Percentiles rank a stretch among this genome's conserved stretches.
Evolutionary conservation across 2,888 invertebrate species (phyloP).

Genomic region (Graphium colonna): DNA sequence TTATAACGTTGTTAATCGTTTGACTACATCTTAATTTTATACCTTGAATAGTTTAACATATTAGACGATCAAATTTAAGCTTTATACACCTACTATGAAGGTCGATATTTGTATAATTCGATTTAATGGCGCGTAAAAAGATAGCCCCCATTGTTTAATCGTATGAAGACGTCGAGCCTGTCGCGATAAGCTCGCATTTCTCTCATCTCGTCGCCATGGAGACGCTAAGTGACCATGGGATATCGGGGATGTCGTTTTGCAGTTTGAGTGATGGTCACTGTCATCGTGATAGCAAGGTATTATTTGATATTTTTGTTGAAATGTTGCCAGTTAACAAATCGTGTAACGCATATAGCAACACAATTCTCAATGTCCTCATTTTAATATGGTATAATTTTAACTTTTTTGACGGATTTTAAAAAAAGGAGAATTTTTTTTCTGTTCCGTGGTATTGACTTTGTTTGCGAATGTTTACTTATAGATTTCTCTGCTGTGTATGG

Average conservation of each 20-base stretch:
- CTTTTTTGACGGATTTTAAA: no score
- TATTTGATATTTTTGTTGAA: no score
- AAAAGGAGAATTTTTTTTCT: no score
- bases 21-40: conserved; percentile 3
- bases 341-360: no score
- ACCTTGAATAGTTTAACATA: background rate
- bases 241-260: background rate
- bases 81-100: background rate
- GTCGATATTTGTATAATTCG: background rate
- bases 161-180: conserved; percentile 66
- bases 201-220: conserved; percentile 19
- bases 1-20: conserved; percentile 35
- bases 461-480: no score
- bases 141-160: conserved; percentile 69
- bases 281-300: background rate
- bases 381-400: no score
- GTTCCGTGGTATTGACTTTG: no score
- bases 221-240: conserved; percentile 26
- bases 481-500: no score
- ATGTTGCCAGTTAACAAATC: no score
- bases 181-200: conserved; percentile 50
- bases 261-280: background rate
- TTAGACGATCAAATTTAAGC: background rate
- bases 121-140: conserved; percentile 62
- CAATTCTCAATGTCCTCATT: no score